Percentiles rank a stretch among this genome's conserved stretches.
Evolutionary conservation across 1,140 invertebrate genomes (phyloP).

Genomic region (Zaprionus vittiger): DNA sequence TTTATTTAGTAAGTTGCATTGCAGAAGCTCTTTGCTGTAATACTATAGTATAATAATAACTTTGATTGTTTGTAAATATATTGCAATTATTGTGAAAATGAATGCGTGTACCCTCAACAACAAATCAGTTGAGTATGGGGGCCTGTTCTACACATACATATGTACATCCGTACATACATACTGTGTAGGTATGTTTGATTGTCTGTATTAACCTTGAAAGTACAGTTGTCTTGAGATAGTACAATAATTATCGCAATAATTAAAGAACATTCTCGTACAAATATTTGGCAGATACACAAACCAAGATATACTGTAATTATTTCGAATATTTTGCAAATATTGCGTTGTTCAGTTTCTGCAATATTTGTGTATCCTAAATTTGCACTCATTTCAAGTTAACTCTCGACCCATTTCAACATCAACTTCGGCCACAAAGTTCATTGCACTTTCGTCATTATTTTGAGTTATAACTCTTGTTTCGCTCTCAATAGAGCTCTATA

Average conservation of each 20-base stretch:
- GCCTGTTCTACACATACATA: neutral
- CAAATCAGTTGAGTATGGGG: neutral
- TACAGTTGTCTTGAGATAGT: neutral
- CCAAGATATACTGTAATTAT: neutral
- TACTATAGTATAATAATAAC: neutral
- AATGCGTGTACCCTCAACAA: neutral
- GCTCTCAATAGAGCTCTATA: conserved; percentile 20
- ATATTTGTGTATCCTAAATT: neutral
- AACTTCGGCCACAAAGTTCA: conserved; percentile 33
- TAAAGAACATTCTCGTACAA: neutral
- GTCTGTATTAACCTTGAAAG: neutral
- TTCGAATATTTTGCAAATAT: neutral
- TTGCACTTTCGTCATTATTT: conserved; percentile 48
- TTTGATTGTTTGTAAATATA: neutral
- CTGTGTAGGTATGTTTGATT: neutral
- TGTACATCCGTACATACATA: too few species aligned
- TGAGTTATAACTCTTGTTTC: conserved; percentile 1
- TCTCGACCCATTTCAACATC: conserved; percentile 12
- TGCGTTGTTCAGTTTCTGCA: neutral
- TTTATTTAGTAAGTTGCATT: neutral
- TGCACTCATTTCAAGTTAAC: neutral
- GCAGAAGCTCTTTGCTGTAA: neutral
- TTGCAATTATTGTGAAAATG: neutral
- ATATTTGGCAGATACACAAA: conserved; percentile 3
- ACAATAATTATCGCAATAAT: neutral